Conservation (phyloP, 2,797 vertebrate species). For the Benthosema pterotum region DNA sequence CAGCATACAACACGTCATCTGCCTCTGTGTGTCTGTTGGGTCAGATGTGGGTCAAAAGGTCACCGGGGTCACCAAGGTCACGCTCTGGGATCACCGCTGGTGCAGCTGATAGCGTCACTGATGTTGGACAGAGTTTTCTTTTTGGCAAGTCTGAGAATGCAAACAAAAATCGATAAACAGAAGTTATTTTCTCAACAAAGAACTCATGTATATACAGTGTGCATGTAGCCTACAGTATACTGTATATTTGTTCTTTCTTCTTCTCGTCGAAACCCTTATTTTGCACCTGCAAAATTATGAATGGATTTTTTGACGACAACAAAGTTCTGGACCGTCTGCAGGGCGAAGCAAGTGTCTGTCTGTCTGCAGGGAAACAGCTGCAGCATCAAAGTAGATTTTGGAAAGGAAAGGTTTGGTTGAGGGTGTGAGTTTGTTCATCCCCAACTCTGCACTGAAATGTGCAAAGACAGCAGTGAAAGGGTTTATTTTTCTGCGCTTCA, state of each 20-base stretch:
- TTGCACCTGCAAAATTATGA: too few relatives aligned
- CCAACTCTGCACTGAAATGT: conserved; percentile 46
- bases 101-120: conserved; percentile 12
- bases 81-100: conserved; percentile 48
- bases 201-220: too few relatives aligned
- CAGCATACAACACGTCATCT: neutral
- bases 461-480: conserved; percentile 51
- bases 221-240: too few relatives aligned
- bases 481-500: conserved; percentile 55
- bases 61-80: conserved; percentile 23
- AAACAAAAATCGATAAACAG: too few relatives aligned
- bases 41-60: conserved; percentile 43
- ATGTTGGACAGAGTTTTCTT: neutral
- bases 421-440: conserved; percentile 31
- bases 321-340: too few relatives aligned
- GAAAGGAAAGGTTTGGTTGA: neutral
- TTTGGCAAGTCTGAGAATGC: neutral
- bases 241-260: too few relatives aligned
- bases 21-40: conserved; percentile 20
- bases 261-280: too few relatives aligned
- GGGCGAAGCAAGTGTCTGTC: too few relatives aligned
- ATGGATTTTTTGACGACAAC: too few relatives aligned
- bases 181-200: too few relatives aligned
- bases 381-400: too few relatives aligned
- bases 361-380: too few relatives aligned